Evolutionary conservation across 2,888 invertebrate species (phyloP).

Genomic region (Hydraecia micacea): DNA sequence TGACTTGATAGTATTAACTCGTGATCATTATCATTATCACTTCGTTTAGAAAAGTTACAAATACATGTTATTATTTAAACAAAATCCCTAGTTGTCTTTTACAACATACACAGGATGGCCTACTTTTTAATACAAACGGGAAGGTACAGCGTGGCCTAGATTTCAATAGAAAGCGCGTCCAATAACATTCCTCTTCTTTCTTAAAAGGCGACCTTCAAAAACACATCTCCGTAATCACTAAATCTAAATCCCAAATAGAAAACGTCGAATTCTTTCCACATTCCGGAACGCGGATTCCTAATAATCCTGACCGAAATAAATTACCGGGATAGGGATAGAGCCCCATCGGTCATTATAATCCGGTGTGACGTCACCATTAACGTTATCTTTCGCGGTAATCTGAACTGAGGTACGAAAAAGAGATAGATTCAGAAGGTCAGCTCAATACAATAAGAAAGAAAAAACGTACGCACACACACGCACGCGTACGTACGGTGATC

Average conservation of each 20-base stretch:
- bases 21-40: not conserved
- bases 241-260: conserved; percentile 45
- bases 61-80: no score
- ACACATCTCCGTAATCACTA: conserved; percentile 20
- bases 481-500: no score
- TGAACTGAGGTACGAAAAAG: conserved; percentile 21
- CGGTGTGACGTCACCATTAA: conserved; percentile 57
- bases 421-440: conserved; percentile 7
- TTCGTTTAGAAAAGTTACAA: not conserved
- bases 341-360: conserved; percentile 68
- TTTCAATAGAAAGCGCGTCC: not conserved
- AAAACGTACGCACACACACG: not conserved
- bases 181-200: not conserved
- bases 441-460: not conserved
- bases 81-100: not conserved
- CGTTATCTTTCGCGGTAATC: conserved; percentile 60
- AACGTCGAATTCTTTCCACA: conserved; percentile 45
- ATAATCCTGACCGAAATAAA: conserved; percentile 63
- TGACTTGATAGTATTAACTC: not conserved
- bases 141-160: not conserved
- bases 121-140: not conserved
- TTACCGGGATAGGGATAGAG: conserved; percentile 57
- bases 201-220: not conserved
- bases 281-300: conserved; percentile 38
- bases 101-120: not conserved